Base-by-base conservation (phyloP, 1,140 invertebrate genomes). In the Anastrepha ludens region DNA sequence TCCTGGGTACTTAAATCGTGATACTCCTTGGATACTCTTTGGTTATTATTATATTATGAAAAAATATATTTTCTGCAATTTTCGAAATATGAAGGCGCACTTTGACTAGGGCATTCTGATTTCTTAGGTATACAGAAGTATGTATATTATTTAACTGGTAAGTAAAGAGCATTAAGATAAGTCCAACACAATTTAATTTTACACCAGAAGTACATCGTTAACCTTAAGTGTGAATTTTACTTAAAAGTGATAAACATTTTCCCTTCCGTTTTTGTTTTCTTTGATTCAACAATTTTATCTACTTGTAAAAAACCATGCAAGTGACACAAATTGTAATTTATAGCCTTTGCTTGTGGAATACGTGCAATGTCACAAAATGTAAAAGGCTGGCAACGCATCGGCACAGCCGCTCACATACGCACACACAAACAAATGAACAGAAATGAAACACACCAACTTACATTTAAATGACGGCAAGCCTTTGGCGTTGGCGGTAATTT, bases 311-410 rank as follows among this genome's bases (percentile, higher is more conserved):
- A 81, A 41, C 74, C 44, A 29, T 81, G 74, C 74, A 81, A 81
- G 17, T 81, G 74, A 81, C 74, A 55, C 74, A 81, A 81, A 81
- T 81, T 81, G 74, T 11, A 81, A 81, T 81, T 81, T 81, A 81
- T 81, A 55, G n/a, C n/a, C 47, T 50, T 47, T n/a, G 74, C 74
- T 20, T 81, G 20, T 5, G 74, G 74, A 55, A 55, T 81, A 81
- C 74, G 74, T 81, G 74, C n/a, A 58, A 5, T 55, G 47, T 81
- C n/a, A n/a, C 47, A 17, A 81, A 55, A 55, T 81, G n/a, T 50
- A n/a, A 58, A 50, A 17, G 17, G 74, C 74, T 81, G n/a, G 74
- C 50, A 81, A 9, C 50, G 50, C 9, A 55, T 55, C 9, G 50
- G 50, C 50, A 55, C 50, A 55, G 50, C 50, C 6, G 11, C 6